These are phyloP conservation scores for Rhysida immarginata DNA, from an alignment of 1,140 invertebrate species.

Conservation along the genomic window DNA sequence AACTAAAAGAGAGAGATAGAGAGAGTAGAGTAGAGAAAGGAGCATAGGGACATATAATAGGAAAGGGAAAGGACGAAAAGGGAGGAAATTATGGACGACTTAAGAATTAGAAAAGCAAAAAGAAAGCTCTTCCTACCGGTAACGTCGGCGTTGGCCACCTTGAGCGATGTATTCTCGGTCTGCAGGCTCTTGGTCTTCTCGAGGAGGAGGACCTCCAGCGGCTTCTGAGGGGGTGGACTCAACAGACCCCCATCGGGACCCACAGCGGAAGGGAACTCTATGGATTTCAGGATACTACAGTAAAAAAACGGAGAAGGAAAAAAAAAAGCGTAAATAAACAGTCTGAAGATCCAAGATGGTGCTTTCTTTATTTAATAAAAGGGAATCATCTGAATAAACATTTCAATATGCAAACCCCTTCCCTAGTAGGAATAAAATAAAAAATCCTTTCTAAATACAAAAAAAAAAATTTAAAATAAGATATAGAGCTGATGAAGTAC, in stretches of 20 bases:
- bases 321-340: too few species aligned
- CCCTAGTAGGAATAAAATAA: background rate
- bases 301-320: conserved; percentile 21
- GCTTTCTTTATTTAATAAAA: too few species aligned
- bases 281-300: conserved; percentile 53
- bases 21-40: too few species aligned
- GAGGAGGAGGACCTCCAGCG: conserved; percentile 56
- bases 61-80: background rate
- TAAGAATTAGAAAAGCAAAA: background rate
- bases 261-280: conserved; percentile 46
- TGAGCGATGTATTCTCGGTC: conserved; percentile 34
- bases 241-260: conserved; percentile 21
- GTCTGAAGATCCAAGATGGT: too few species aligned
- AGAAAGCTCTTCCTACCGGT: conserved; percentile 24
- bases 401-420: background rate
- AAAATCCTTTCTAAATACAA: background rate
- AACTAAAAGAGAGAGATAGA: too few species aligned
- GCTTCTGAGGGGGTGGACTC: conserved; percentile 35
- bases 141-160: conserved; percentile 26
- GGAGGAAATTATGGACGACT: conserved; percentile 26
- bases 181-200: conserved; percentile 58
- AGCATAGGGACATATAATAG: too few species aligned
- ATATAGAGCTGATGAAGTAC: background rate
- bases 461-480: background rate
- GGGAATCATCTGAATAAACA: background rate